Conservation (phyloP, 1,140 invertebrate genomes). For the Drosophila elegans region DNA sequence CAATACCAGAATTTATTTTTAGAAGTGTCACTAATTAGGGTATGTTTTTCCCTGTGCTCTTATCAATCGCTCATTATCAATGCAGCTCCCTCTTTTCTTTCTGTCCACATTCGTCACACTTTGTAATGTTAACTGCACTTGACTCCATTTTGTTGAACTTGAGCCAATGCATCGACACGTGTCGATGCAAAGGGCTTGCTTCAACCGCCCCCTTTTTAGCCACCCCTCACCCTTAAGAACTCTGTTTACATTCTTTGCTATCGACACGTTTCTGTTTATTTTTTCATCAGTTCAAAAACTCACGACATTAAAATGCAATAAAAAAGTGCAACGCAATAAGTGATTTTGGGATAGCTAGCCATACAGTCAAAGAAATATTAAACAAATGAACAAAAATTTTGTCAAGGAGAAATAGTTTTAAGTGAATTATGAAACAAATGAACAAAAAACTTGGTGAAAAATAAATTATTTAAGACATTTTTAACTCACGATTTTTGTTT, state of each 20-base stretch:
- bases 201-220: background rate
- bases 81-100: constrained; percentile 4
- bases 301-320: constrained; percentile 26
- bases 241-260: constrained; percentile 36
- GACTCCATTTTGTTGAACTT: constrained; percentile 58
- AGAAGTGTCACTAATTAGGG: background rate
- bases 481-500: no score
- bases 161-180: constrained; percentile 48
- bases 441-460: no score
- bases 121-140: constrained; percentile 38
- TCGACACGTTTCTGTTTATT: constrained; percentile 44
- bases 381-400: no score
- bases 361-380: background rate
- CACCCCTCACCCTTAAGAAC: background rate
- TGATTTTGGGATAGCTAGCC: constrained; percentile 9
- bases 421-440: no score
- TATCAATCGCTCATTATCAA: constrained; percentile 40
- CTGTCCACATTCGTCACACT: constrained; percentile 38
- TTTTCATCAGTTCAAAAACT: constrained; percentile 6
- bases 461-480: no score
- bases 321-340: constrained; percentile 45
- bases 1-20: background rate
- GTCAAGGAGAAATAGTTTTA: no score
- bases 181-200: constrained; percentile 17
- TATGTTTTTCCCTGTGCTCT: background rate